phyloP scores from a whole-genome alignment of 2,888 invertebrate species.

The Nomada goodeniana region DNA sequence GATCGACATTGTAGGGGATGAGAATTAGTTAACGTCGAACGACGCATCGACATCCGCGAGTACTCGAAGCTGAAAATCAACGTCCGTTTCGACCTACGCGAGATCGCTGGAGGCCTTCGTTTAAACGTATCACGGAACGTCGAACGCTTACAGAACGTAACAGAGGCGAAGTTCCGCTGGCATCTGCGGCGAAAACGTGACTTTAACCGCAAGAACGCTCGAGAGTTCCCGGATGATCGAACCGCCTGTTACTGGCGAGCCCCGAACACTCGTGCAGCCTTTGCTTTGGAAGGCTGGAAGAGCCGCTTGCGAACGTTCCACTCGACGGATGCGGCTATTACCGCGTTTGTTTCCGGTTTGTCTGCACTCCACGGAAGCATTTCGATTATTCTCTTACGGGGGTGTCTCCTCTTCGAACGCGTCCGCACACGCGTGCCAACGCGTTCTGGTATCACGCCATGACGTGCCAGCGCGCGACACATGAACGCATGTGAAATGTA shows the following conservation, averaged over 20 bases:
- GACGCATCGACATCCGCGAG: background rate
- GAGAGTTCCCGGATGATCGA: conserved; percentile 21
- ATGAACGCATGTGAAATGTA: conserved; percentile 18
- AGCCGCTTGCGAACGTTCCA: background rate
- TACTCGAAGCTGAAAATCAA: background rate
- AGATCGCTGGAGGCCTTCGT: background rate
- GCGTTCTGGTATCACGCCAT: background rate
- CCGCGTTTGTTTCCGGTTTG: conserved; percentile 11
- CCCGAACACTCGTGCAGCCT: conserved; percentile 2
- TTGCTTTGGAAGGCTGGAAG: background rate
- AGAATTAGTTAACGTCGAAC: background rate
- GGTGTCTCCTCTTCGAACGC: background rate
- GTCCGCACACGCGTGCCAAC: background rate
- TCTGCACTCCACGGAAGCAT: background rate
- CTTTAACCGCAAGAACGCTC: background rate
- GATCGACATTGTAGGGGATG: too few relatives aligned
- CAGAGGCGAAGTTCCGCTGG: too few relatives aligned
- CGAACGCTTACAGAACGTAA: background rate
- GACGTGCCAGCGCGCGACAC: conserved; percentile 31
- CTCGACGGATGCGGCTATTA: conserved; percentile 2
- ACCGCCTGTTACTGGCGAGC: conserved; percentile 20
- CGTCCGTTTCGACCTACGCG: background rate
- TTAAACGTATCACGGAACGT: background rate
- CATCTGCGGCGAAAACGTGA: background rate
- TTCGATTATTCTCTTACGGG: conserved; percentile 10